Percentiles rank a stretch among this genome's conserved stretches.
Conservation (phyloP, 2,888 invertebrate species). For the Lysandra bellargus region DNA sequence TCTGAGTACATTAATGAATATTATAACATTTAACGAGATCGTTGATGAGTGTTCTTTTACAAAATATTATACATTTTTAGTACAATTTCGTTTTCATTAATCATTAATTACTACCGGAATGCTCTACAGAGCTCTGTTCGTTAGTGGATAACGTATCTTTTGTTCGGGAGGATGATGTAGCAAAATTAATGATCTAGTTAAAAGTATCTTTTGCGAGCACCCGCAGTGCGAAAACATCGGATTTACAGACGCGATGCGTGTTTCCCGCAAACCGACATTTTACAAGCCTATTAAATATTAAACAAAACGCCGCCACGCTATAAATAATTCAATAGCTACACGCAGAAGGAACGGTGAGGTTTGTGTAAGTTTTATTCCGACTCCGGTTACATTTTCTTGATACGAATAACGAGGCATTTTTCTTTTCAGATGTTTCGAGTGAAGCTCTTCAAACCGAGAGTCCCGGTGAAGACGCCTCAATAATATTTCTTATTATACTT, state of each 20-base stretch:
- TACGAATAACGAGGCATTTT: conserved; percentile 21
- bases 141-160: conserved; percentile 1
- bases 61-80: too few relatives aligned
- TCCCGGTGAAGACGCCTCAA: neutral
- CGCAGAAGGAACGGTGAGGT: conserved; percentile 8
- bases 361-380: conserved; percentile 30
- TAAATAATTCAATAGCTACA: conserved; percentile 30
- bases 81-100: neutral
- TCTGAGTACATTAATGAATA: neutral
- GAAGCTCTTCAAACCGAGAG: conserved; percentile 7
- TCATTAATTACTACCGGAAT: neutral
- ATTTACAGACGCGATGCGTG: neutral
- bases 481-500: conserved; percentile 22
- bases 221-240: neutral
- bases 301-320: neutral
- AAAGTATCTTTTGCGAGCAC: neutral
- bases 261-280: neutral
- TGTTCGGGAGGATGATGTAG: neutral
- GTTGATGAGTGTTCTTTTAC: neutral
- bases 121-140: neutral
- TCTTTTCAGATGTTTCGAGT: conserved; percentile 25
- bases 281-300: conserved; percentile 24
- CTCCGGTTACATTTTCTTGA: conserved; percentile 27
- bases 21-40: neutral
- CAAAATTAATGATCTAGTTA: conserved; percentile 10